phyloP scores from a whole-genome alignment of 2,888 invertebrate species.

The Sturmia bella region DNA sequence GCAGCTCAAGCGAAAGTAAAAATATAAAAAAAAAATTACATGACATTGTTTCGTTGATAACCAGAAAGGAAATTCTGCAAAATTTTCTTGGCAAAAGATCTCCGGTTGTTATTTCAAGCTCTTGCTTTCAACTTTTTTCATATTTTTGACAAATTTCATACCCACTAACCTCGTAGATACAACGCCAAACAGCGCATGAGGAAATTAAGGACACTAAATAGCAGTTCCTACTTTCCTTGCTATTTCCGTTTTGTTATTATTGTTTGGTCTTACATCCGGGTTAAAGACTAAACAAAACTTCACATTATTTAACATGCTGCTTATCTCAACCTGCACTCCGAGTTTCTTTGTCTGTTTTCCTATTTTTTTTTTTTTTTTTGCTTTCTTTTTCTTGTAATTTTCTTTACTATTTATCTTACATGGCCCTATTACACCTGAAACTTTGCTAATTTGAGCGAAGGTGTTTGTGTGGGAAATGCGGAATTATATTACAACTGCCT shows the following conservation, averaged over 20 bases:
- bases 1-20: neutral
- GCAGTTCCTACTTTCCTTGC: neutral
- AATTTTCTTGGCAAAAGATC: too few relatives aligned
- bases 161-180: neutral
- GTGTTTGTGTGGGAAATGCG: neutral
- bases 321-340: conserved; percentile 49
- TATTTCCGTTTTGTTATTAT: conserved; percentile 18
- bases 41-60: too few relatives aligned
- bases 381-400: neutral
- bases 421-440: conserved; percentile 19
- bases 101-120: too few relatives aligned
- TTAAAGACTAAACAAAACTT: conserved; percentile 42
- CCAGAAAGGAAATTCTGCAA: too few relatives aligned
- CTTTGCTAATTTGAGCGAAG: conserved; percentile 15
- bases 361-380: neutral
- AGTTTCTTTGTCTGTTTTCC: neutral
- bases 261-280: conserved; percentile 35
- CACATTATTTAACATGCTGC: conserved; percentile 40
- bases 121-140: too few relatives aligned
- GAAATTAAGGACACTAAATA: conserved; percentile 4
- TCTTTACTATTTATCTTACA: neutral
- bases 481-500: neutral
- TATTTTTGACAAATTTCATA: too few relatives aligned
- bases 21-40: too few relatives aligned
- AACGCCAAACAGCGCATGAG: neutral